These are phyloP conservation scores for Hipposideros armiger DNA, from an alignment of 2,113 vertebrate genomes.

Conservation along the genomic window DNA sequence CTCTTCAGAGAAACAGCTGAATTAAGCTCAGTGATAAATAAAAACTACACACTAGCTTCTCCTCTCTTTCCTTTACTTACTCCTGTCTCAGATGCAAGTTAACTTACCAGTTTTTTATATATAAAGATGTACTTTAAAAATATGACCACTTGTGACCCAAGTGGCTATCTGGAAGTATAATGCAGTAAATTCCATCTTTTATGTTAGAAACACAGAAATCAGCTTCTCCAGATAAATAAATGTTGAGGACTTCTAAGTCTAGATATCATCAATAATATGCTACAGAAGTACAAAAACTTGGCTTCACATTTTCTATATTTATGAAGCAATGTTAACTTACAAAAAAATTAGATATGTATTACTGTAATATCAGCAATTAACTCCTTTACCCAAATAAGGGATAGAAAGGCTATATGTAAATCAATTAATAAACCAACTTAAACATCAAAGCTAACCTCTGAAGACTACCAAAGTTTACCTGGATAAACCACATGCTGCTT, in stretches of 20 bases:
- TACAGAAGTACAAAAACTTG: background rate
- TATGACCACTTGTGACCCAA: background rate
- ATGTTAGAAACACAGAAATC: background rate
- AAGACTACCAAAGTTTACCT: slow-evolving; percentile 51
- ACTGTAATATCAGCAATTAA: background rate
- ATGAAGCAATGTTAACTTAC: slow-evolving; percentile 40
- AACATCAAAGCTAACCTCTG: slow-evolving; percentile 17
- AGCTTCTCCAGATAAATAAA: slow-evolving; percentile 10
- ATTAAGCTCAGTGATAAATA: background rate
- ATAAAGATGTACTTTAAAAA: slow-evolving; percentile 20
- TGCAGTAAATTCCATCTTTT: slow-evolving; percentile 16
- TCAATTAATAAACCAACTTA: slow-evolving; percentile 14
- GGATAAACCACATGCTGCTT: slow-evolving; percentile 16
- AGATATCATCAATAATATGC: background rate
- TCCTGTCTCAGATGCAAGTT: background rate
- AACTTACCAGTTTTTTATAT: background rate
- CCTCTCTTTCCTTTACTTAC: background rate
- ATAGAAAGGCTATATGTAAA: background rate
- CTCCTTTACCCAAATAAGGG: slow-evolving; percentile 32
- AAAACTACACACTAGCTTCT: background rate
- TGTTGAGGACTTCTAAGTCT: background rate
- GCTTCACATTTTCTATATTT: slow-evolving; percentile 18
- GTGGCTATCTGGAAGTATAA: background rate
- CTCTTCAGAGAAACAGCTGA: slow-evolving; percentile 13
- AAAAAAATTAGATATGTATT: slow-evolving; percentile 37